A percentile compares a stretch with the other conserved stretches of the same genome.
phyloP scores from a whole-genome alignment of 2,888 invertebrate genomes.

The Hyppa rectilinea region DNA sequence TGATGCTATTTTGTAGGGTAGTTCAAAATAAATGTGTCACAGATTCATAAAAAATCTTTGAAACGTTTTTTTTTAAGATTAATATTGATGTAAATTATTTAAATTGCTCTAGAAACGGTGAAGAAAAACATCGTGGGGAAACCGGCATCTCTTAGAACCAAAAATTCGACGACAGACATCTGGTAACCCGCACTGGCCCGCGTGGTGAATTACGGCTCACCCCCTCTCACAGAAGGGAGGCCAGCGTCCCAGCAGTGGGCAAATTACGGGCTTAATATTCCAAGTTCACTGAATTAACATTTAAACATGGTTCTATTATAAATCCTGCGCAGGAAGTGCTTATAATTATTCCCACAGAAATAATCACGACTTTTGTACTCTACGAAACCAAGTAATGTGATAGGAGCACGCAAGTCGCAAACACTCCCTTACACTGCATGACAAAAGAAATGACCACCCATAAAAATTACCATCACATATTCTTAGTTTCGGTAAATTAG shows the following conservation, averaged over 20 bases:
- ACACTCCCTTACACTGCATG: conserved; percentile 25
- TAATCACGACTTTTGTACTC: conserved; percentile 29
- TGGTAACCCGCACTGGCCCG: too few species aligned
- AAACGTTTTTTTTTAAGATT: background rate
- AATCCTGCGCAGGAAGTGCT: conserved; percentile 31
- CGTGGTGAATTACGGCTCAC: too few species aligned
- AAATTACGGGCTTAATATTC: too few species aligned
- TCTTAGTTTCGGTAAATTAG: conserved; percentile 58
- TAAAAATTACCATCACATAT: conserved; percentile 68
- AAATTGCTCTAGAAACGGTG: too few species aligned
- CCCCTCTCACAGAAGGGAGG: too few species aligned
- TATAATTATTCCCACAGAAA: conserved; percentile 39
- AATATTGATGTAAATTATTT: too few species aligned
- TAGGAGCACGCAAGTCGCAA: conserved; percentile 40
- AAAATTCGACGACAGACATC: too few species aligned
- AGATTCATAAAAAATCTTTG: background rate
- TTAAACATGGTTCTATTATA: conserved; percentile 2
- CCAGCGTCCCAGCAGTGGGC: too few species aligned
- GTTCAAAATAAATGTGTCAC: background rate
- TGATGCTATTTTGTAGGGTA: conserved; percentile 5
- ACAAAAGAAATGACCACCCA: conserved; percentile 20
- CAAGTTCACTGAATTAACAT: background rate
- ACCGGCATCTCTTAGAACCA: too few species aligned
- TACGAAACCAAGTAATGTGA: conserved; percentile 10
- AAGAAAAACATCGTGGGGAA: too few species aligned